Evolutionary conservation across 1,140 invertebrate species (phyloP).

Genomic region (Zophobas atratus): DNA sequence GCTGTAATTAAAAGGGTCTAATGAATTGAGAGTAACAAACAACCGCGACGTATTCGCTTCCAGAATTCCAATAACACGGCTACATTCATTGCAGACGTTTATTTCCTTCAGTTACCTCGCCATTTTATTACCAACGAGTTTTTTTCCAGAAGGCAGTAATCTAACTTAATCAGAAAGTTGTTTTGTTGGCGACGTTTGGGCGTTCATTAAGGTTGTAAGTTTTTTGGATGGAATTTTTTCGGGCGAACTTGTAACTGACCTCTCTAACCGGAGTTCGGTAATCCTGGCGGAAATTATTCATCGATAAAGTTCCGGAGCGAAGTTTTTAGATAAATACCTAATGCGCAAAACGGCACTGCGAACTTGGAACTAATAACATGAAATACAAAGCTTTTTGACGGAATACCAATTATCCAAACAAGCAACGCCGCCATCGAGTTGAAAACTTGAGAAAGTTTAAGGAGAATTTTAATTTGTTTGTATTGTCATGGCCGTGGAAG

Average conservation of each 20-base stretch:
- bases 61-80: constrained; percentile 43
- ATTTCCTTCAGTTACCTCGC: constrained; percentile 1
- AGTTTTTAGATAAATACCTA: constrained; percentile 31
- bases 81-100: constrained; percentile 18
- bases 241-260: neutral
- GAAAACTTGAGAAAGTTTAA: constrained; percentile 25
- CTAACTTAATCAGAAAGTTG: neutral
- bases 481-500: constrained; percentile 13
- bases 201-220: neutral
- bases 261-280: neutral
- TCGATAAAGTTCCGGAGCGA: constrained; percentile 2
- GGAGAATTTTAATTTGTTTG: constrained; percentile 38
- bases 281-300: neutral
- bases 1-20: constrained; percentile 51
- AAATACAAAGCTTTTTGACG: constrained; percentile 31
- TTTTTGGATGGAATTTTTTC: neutral
- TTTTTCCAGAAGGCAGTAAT: neutral
- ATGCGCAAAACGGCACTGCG: neutral
- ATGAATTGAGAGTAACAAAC: constrained; percentile 49
- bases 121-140: constrained; percentile 13
- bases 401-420: constrained; percentile 34
- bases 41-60: constrained; percentile 42
- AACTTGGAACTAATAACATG: constrained; percentile 19
- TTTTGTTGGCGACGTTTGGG: neutral
- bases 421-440: constrained; percentile 9